Evolutionary conservation across 2,888 invertebrate genomes (phyloP), one percentile per base, ranked within the genome.

Genomic region (Drosophila aldrichi): DNA sequence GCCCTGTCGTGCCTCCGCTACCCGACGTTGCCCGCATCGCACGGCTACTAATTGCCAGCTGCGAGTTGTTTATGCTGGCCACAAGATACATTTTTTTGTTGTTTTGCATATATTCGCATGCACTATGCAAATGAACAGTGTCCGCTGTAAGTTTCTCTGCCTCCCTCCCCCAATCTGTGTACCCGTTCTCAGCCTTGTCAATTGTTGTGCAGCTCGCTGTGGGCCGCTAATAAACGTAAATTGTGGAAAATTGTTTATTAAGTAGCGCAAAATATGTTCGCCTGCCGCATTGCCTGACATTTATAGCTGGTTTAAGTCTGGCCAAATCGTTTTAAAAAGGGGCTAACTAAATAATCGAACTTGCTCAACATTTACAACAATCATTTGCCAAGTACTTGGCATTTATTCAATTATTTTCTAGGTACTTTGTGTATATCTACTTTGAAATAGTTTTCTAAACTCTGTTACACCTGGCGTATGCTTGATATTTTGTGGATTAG

Each of bases 151-250:
- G 44, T 54, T 22, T 34, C 34, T 12, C 14, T 6, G 18, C 40
- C 44, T 8, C 46, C 12, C 29, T 29, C 32, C 44, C 14, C 46
- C 51, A 22, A 25, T 20, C 20, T 10, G 34, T 40, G 51, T 40
- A 18, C 34, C 52, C 40, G 51, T 32, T 40, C 22, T 56, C 20
- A 38, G 36, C 36, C 43, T 40, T 16, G 34, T 44, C 10, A 57
- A 58, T 60, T 75, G 44, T 73, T 76, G 79, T 70, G 70, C 65
- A 52, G 60, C 60, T 67, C 52, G 61, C 68, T 79, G 69, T 74
- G 71, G 51, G 62, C 43, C 56, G 79, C 75, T 85, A 89, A 89
- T 85, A 82, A 82, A 82, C 74, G 59, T 75, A 85, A 89, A 82
- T 82, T 79, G 81, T 63, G 71, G 29, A 55, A 88, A 70, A 88